A percentile compares a stretch with the other conserved stretches of the same genome.
These are phyloP conservation scores for Drosophila anomalipes DNA, from an alignment of 2,888 invertebrate species.

Conservation along the genomic window DNA sequence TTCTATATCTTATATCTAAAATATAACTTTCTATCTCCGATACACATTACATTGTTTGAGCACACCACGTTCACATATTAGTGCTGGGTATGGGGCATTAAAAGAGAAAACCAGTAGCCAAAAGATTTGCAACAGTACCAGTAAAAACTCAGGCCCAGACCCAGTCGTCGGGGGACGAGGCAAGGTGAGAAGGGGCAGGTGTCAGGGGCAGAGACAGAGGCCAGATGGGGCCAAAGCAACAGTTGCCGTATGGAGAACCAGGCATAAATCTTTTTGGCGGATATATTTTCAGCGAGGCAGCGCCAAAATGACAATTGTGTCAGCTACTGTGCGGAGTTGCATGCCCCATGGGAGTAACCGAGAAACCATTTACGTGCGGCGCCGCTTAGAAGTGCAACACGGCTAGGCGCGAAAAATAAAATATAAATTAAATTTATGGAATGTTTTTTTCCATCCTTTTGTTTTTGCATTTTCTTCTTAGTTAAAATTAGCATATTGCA, in stretches of 20 bases:
- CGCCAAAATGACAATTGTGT: constrained; percentile 83
- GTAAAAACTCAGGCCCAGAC: background rate
- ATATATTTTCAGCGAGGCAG: constrained; percentile 70
- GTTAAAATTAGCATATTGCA: constrained; percentile 83
- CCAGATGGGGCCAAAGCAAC: constrained; percentile 9
- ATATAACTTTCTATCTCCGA: background rate
- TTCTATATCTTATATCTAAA: too few relatives aligned
- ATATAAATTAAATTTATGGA: constrained; percentile 82
- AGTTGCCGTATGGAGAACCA: constrained; percentile 27
- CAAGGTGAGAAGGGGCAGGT: background rate
- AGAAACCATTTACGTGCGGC: constrained; percentile 29
- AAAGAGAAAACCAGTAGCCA: constrained; percentile 72
- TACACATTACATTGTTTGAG: too few relatives aligned
- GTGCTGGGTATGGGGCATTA: constrained; percentile 20
- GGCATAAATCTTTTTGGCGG: constrained; percentile 78
- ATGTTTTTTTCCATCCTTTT: constrained; percentile 5
- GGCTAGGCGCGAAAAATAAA: constrained; percentile 13
- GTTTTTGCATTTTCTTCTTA: constrained; percentile 14
- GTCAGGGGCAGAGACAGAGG: constrained; percentile 10
- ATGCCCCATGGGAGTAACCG: constrained; percentile 27
- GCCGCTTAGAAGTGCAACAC: constrained; percentile 63
- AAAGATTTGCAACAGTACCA: constrained; percentile 40
- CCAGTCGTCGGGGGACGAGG: background rate
- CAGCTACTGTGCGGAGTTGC: constrained; percentile 82
- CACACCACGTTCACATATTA: background rate